phyloP scores from a whole-genome alignment of 2,888 invertebrate species.

The Oligia strigilis region DNA sequence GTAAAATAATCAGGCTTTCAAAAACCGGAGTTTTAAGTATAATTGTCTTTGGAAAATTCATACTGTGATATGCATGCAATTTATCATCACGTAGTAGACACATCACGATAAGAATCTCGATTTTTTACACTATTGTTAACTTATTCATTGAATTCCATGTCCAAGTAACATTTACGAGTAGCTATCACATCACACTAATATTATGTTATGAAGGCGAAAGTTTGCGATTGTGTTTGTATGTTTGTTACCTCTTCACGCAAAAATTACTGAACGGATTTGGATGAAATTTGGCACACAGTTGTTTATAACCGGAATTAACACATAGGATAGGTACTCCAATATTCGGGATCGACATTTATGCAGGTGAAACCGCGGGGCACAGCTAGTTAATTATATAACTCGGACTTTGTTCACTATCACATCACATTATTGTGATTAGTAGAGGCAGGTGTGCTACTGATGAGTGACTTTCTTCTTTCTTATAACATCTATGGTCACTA shows the following conservation, averaged over 20 bases:
- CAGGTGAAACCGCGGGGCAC: no score
- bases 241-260: no score
- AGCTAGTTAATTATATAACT: not conserved
- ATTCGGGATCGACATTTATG: no score
- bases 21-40: not conserved
- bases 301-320: no score
- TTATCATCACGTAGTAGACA: not conserved
- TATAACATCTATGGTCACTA: not conserved
- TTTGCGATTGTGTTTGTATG: no score
- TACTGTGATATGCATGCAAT: not conserved
- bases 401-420: slow-evolving; percentile 6
- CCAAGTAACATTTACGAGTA: not conserved
- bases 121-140: slow-evolving; percentile 2
- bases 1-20: not conserved
- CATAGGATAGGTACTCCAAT: no score
- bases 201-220: no score
- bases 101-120: not conserved
- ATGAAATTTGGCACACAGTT: no score
- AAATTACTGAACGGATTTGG: no score
- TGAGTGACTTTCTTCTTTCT: not conserved
- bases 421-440: slow-evolving; percentile 5
- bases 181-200: no score
- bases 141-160: not conserved
- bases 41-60: not conserved
- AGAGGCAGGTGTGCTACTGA: not conserved